Base-by-base conservation (phyloP, 2,113 vertebrate species). In the Noturus placidus region DNA sequence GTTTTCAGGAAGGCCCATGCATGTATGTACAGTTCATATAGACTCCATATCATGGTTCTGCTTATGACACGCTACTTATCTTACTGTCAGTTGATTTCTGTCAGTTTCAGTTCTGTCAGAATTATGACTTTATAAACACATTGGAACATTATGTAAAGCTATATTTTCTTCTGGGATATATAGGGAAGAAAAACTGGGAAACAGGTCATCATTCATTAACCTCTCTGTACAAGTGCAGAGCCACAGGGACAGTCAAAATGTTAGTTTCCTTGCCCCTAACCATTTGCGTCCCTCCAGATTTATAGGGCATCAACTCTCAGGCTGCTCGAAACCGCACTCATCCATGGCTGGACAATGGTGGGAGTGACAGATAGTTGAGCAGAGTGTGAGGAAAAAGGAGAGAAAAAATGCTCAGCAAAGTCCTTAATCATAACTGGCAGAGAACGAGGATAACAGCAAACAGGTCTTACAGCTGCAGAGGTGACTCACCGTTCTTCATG, bases 371-470 rank as follows among this genome's bases (percentile, higher is more conserved):
- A 52, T 67, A 83, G 82, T 42, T 67, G 38, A 84, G n/a, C 38
- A 82, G 79, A 87, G 84, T 70, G 38, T 89, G 84, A 89, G 85
- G 87, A 85, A 81, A 80, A 74, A 86, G 67, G 77, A 83, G 82
- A 85, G 87, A 38, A 50, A 72, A 84, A 84, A 67, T 86, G 84
- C 80, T 80, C 57, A 19, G 80, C 82, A 86, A 86, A 84, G 84
- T 88, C 79, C 86, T 88, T 89, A 69, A 88, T 91, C 88, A 91
- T 86, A 86, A 88, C 86, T 69, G 56, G 83, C 88, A 84, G n/a
- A 61, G 82, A 65, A 86, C 88, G 42, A 83, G 81, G 80, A 89
- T 84, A 91, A 91, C 87, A 82, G 84, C 87, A 57, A 83, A 78
- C 63, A 86, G 22, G 80, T 88, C 50, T 88, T 89, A 83, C 46